Conservation (phyloP, 2,113 vertebrate species). For the Gobius niger region DNA sequence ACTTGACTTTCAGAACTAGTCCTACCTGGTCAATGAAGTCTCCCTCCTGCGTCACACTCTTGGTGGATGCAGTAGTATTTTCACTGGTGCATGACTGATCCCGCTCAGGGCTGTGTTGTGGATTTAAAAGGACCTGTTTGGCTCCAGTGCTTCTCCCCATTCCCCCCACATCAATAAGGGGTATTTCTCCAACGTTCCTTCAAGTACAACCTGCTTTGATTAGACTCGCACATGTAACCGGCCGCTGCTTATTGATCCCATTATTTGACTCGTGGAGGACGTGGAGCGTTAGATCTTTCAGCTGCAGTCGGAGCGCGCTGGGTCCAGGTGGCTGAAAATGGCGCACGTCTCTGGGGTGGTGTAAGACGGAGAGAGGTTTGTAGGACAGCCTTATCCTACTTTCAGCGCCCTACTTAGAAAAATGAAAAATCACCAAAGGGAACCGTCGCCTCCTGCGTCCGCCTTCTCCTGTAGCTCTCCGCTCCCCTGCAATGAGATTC, state of each 20-base stretch:
- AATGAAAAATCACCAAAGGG: conserved; percentile 78
- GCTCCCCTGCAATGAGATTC: conserved; percentile 18
- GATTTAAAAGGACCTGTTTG: conserved; percentile 30
- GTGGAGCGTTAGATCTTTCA: conserved; percentile 11
- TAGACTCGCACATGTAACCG: conserved; percentile 31
- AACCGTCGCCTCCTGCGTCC: conserved; percentile 60
- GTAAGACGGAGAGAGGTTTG: conserved; percentile 68
- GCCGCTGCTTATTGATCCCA: conserved; percentile 40
- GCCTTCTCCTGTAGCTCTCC: conserved; percentile 14
- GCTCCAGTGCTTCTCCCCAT: conserved; percentile 18
- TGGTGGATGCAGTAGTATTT: conserved; percentile 18
- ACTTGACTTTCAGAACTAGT: too few relatives aligned
- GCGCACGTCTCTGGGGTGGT: conserved; percentile 75
- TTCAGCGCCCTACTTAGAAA: conserved; percentile 80
- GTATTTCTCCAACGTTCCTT: conserved; percentile 38
- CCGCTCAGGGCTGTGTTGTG: conserved; percentile 21
- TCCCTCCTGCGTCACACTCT: too few relatives aligned
- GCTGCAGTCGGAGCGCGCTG: conserved; percentile 33
- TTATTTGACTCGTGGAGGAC: conserved; percentile 8
- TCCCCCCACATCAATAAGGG: conserved; percentile 42
- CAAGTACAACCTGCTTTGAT: conserved; percentile 38
- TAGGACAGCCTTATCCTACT: conserved; percentile 83
- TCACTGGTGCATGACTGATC: not conserved
- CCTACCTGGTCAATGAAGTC: too few relatives aligned
- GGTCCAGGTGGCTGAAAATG: conserved; percentile 79